Evolutionary conservation across 2,113 vertebrate genomes (phyloP).

Genomic region (Rhinogobius similis): DNA sequence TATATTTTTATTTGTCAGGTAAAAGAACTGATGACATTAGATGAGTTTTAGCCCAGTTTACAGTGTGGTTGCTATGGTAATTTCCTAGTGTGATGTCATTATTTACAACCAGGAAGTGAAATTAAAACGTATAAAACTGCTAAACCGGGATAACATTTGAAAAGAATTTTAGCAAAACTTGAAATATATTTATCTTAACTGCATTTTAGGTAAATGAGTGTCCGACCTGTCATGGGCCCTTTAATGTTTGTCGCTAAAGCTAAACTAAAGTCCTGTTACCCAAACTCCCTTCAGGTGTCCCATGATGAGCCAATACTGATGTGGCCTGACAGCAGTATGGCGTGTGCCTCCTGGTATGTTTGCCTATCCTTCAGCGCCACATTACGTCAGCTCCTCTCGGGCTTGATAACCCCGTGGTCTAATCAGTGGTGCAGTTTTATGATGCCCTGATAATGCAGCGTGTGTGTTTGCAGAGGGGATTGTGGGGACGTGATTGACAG

Average conservation of each 20-base stretch:
- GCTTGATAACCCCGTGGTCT: conserved; percentile 52
- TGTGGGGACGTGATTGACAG: conserved; percentile 21
- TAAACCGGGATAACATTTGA: no score
- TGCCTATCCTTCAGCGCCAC: conserved; percentile 50
- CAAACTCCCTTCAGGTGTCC: conserved; percentile 25
- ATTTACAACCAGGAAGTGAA: no score
- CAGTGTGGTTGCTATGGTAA: no score
- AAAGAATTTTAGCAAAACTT: no score
- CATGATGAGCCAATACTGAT: conserved; percentile 15
- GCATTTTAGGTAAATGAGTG: no score
- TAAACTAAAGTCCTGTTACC: conserved; percentile 32
- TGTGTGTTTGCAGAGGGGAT: conserved; percentile 49
- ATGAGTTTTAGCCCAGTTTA: no score
- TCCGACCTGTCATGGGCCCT: no score
- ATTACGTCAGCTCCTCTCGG: conserved; percentile 55
- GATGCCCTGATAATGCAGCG: conserved; percentile 45
- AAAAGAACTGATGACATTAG: no score
- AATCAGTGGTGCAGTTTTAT: conserved; percentile 62
- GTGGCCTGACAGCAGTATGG: neutral
- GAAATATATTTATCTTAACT: no score
- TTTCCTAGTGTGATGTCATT: no score
- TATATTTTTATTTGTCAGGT: no score
- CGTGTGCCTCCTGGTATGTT: conserved; percentile 44
- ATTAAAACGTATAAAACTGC: no score
- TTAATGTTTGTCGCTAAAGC: conserved; percentile 18